phyloP scores from a whole-genome alignment of 2,888 invertebrate species.

The Limnephilus auricula region DNA sequence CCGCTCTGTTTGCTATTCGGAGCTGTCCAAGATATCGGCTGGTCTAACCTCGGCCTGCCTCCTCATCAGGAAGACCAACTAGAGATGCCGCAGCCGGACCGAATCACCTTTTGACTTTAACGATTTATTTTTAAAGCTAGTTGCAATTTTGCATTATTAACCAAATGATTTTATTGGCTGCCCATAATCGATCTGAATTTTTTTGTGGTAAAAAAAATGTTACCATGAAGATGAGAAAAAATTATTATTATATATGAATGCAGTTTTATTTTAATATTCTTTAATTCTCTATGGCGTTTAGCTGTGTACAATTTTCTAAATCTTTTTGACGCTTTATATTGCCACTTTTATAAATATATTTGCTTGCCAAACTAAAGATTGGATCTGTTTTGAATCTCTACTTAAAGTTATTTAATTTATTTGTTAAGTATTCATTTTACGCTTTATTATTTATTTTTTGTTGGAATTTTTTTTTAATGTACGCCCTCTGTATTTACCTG shows the following conservation, averaged over 20 bases:
- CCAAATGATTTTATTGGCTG: neutral
- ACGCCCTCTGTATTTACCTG: neutral
- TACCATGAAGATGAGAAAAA: neutral
- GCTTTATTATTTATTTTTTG: neutral
- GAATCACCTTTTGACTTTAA: neutral
- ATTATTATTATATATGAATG: neutral
- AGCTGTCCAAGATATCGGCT: constrained; percentile 87
- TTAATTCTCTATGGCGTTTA: neutral
- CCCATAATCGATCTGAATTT: neutral
- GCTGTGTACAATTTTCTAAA: neutral
- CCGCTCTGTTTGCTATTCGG: constrained; percentile 87
- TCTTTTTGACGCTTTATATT: neutral
- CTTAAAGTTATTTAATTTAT: neutral
- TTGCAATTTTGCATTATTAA: neutral
- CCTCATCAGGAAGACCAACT: constrained; percentile 75
- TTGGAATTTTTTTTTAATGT: neutral
- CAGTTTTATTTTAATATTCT: neutral
- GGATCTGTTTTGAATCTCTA: neutral
- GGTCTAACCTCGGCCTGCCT: constrained; percentile 90
- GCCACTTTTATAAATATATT: neutral
- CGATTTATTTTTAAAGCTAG: neutral
- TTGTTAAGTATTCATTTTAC: neutral
- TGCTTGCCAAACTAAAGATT: neutral
- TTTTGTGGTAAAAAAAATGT: neutral
- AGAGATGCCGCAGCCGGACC: neutral